Base-by-base conservation (phyloP, 2,888 invertebrate species). In the Cryptocephalus moraei region DNA sequence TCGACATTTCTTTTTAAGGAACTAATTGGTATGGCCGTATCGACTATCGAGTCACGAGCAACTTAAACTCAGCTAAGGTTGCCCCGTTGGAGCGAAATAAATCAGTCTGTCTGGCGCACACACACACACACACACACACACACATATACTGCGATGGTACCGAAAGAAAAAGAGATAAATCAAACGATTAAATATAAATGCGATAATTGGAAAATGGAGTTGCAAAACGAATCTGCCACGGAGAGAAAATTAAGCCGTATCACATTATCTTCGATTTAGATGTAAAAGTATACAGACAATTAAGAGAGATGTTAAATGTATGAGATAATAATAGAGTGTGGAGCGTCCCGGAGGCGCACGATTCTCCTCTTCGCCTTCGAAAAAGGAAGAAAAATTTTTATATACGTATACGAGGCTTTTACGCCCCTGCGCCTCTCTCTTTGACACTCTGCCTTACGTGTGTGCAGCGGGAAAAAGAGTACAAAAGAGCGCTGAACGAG, bases 241-340 rank as follows among this genome's bases (percentile, higher is more conserved):
- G 36, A 11, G 12, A 9, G 43, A 49, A 52, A 53, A 50, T 48
- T 42, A 39, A 43, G 40, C 46, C 41, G 47, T 44, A 44, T 44
- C 38, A 39, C 39, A 44, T 45, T 47, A 49, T 47, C 56, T 53
- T 14, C 50, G 56, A 61, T 61, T 57, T 54, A 61, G 59, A 57
- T 58, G 58, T 61, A 59, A 56, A 58, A 53, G 52, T 52, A 57
- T 57, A 58, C 56, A 57, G 50, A 56, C 59, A 60, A 61, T 61
- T 61, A 61, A 56, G 50, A 51, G 54, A 45, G 60, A 56, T 55
- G 57, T 52, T 60, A 57, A 55, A 57, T 61, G 62, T 61, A 62
- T 59, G 56, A 56, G 64, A 63, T 64, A 63, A 64, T 64, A 61
- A 64, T 56, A 64, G 56, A 56, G 54, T 60, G 53, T 49, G 22